These are phyloP conservation scores for Indicator maculatus DNA, from an alignment of 2,113 vertebrate species.

Conservation along the genomic window DNA sequence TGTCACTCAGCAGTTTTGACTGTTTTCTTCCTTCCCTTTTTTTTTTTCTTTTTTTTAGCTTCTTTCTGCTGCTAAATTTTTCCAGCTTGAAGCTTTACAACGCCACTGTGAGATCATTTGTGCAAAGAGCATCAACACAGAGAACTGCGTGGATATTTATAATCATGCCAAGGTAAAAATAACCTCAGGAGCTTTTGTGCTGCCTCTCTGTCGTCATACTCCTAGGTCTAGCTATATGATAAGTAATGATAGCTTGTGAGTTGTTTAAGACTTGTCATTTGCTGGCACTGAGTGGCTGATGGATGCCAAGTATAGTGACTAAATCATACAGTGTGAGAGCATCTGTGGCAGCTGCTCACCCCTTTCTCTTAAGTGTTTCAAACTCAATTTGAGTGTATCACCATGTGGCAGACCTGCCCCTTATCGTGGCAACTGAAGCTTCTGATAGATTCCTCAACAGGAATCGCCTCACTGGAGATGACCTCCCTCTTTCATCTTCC, in stretches of 20 bases:
- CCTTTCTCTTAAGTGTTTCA: neutral
- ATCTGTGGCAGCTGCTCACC: neutral
- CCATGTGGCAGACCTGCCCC: neutral
- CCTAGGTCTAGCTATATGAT: neutral
- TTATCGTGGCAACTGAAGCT: neutral
- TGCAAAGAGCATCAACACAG: conserved; percentile 95
- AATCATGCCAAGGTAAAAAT: conserved; percentile 93
- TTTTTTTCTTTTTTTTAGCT: conserved; percentile 78
- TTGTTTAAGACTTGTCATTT: neutral
- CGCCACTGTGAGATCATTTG: conserved; percentile 99
- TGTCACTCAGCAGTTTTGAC: conserved; percentile 9
- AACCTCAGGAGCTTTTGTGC: neutral
- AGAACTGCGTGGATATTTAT: conserved; percentile 97
- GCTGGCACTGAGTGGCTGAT: neutral
- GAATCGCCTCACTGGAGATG: neutral
- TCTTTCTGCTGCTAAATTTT: conserved; percentile 96
- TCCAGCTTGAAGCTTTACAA: conserved; percentile 96
- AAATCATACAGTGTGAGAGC: neutral
- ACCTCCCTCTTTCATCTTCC: neutral
- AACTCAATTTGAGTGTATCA: neutral
- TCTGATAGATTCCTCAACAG: neutral
- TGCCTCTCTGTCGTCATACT: neutral
- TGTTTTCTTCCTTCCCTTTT: neutral
- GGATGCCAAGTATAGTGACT: neutral
- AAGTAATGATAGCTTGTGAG: neutral